Base-by-base conservation (phyloP, 2,113 vertebrate genomes). In the Mystacornis crossleyi region DNA sequence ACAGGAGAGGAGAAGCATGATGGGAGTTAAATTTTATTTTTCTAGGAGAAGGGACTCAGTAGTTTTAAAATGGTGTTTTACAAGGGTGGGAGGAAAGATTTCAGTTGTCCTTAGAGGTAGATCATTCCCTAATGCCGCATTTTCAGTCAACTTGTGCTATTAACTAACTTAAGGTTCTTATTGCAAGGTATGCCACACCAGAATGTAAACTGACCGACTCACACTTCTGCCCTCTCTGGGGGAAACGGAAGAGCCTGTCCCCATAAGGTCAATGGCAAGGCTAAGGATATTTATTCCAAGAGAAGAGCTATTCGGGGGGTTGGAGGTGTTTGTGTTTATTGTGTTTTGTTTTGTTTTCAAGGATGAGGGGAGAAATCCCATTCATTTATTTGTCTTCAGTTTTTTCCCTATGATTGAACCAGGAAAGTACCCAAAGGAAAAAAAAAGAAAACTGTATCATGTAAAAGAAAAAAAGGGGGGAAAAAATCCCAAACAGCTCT, bases 1-100 rank as follows among this genome's bases (percentile, higher is more conserved):
- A 36, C 50, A 47, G 43, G 33, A 79, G 33, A 82, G 28, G 14
- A 79, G 40, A 62, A 88, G 42, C n/a, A 67, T 21, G 23, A 93
- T 14, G 42, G 29, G 51, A 94, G 20, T 55, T 77, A 91, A 71
- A 62, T 64, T 77, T n/a, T 83, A 43, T 47, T 95, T 92, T 95
- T 72, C 40, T 24, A 13, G 5, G 5, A 38, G 11, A 40, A 50
- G 51, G 16, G 36, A 92, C 81, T 67, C 62, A 83, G 8, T 80
- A 58, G 53, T 58, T 91, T 95, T 78, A 86, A 95, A 92, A 31
- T 28, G 17, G 57, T 10, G 0, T 74, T 84, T 47, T 62, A 48
- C n/a, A 81, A 90, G 36, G 51, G 86, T 61, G 57, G 42, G 60
- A 86, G 29, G 43, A 90, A 95, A 89, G 24, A n/a, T 53, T 38